phyloP scores from a whole-genome alignment of 2,113 vertebrate species.

The Lichenostomus cassidix region DNA sequence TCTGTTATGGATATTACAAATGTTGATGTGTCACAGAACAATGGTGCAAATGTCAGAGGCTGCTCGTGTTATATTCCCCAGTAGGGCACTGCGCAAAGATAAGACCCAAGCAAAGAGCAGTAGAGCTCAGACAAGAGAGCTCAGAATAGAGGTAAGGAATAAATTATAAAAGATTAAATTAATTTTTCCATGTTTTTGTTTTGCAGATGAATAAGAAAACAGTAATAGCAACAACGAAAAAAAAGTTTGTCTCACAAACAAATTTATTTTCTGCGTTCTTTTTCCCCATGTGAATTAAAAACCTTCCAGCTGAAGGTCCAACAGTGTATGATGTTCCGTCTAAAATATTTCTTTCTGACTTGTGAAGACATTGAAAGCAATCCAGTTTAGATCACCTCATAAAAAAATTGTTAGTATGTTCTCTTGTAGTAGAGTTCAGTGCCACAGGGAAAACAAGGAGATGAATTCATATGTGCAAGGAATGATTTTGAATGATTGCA shows the following conservation, averaged over 20 bases:
- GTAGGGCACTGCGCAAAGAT: background rate
- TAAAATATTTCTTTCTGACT: background rate
- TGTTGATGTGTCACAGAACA: constrained; percentile 9
- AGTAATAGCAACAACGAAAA: background rate
- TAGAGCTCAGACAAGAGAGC: background rate
- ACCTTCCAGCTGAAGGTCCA: background rate
- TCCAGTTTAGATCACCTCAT: background rate
- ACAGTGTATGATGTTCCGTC: background rate
- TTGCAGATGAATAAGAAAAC: background rate
- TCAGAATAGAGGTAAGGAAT: background rate
- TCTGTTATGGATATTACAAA: constrained; percentile 16
- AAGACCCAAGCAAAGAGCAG: background rate
- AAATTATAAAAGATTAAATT: background rate
- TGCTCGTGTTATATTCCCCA: background rate
- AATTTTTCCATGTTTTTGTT: background rate
- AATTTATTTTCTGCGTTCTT: background rate
- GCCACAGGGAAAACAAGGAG: background rate
- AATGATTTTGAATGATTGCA: background rate
- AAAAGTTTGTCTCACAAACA: background rate
- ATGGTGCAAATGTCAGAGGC: constrained; percentile 23
- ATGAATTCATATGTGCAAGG: background rate
- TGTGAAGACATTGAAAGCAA: background rate
- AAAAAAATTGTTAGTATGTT: background rate
- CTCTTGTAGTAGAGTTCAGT: background rate
- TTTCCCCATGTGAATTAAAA: background rate